A percentile compares a stretch with the other conserved stretches of the same genome.
Conservation (phyloP, 2,113 vertebrate genomes). For the Pseudonaja textilis region DNA sequence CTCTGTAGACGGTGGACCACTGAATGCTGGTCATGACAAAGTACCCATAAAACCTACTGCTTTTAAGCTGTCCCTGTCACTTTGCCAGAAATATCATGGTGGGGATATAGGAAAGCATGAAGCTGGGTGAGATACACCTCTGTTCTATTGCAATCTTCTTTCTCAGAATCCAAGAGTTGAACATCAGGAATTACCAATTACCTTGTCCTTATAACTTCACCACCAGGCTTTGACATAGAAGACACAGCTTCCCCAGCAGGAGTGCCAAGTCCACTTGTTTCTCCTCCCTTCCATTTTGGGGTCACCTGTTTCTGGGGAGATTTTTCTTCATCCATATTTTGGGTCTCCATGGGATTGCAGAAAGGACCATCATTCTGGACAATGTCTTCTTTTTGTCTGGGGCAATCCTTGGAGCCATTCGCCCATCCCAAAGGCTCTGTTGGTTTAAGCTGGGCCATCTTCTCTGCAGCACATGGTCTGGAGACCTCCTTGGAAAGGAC, state of each 20-base stretch:
- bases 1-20: not conserved
- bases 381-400: slow-evolving; percentile 34
- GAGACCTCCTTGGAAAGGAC: slow-evolving; percentile 32
- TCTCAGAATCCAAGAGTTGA: not conserved
- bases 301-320: slow-evolving; percentile 2
- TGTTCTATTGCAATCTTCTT: not conserved
- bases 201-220: slow-evolving; percentile 61
- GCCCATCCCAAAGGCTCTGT: slow-evolving; percentile 28
- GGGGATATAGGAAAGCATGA: not conserved
- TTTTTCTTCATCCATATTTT: slow-evolving; percentile 35
- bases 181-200: slow-evolving; percentile 21
- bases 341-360: slow-evolving; percentile 2
- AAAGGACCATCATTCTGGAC: slow-evolving; percentile 39
- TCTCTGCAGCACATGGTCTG: slow-evolving; percentile 31
- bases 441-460: slow-evolving; percentile 27
- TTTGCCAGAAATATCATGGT: not conserved
- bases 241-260: slow-evolving; percentile 30
- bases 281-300: slow-evolving; percentile 33
- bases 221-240: slow-evolving; percentile 34
- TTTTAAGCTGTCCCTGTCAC: not conserved
- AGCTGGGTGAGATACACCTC: not conserved
- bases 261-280: rapidly evolving
- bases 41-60: not conserved
- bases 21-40: not conserved
- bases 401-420: slow-evolving; percentile 33